Evolutionary conservation across 30 jellyfish, hydroid and myxozoan species (phyloP), one percentile per base, ranked within the genome.

Genomic region (Turritopsis rubra): DNA sequence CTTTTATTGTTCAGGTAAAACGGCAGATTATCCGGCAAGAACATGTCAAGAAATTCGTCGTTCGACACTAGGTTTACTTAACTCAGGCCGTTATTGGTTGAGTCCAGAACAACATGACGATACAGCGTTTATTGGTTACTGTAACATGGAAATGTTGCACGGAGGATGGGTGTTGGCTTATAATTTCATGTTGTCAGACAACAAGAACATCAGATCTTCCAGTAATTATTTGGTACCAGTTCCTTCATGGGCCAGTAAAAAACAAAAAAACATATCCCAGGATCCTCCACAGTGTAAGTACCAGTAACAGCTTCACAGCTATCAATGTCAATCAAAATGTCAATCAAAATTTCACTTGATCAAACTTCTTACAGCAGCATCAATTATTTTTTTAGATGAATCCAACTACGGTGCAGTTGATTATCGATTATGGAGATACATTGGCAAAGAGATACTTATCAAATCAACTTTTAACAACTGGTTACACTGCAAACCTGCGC

Each of bases 81-180:
- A 91, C 29, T 91, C 98, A 0, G 98, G 98, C 28, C 79, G 90
- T 29, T 91, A 87, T 68, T 91, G 98, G 98, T 80, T 91, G 21
- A 83, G 95, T 24, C 98, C 98, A 0, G 73, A 66, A 24, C 82
- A 82, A 53, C 80, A 81, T 31, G 96, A 89, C 60, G 87, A 83
- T 54, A 22, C 72, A 21, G 95, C 98, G 7, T 91, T 91, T 70
- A 71, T 91, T 87, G 96, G 96, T 53, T 91, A 91, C 65, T 91
- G 98, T 75, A 90, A 91, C 70, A 91, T 91, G 98, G 96, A 91
- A 7, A 87, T 85, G 1, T 92, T 82, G 21, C 75, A 81, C 1
- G 98, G 98, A 20, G 98, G 98, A 70, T 91, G 98, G 98, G 84
- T 96, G 7, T 72, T 91, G 54, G 95, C 89, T 41, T 87, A 91